phyloP scores from a whole-genome alignment of 2,888 invertebrate genomes.

The Abrostola triplasia region DNA sequence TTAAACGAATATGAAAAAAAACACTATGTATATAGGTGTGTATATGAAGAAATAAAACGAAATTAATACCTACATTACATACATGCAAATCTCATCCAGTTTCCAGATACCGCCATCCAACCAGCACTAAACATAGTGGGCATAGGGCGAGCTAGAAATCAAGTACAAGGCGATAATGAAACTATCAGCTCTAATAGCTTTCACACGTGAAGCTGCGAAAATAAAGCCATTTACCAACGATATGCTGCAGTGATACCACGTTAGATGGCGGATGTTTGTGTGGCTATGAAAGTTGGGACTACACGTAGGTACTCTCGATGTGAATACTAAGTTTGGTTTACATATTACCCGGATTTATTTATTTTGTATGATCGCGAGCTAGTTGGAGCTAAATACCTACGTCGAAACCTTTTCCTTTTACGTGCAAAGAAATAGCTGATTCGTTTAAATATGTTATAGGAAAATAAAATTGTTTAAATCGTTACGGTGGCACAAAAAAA shows the following conservation, averaged over 20 bases:
- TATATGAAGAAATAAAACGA: neutral
- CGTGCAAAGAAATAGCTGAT: neutral
- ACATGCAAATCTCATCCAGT: slow-evolving; percentile 42
- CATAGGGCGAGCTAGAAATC: slow-evolving; percentile 50
- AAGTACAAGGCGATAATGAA: slow-evolving; percentile 38
- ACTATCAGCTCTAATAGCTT: slow-evolving; percentile 45
- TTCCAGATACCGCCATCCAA: slow-evolving; percentile 26
- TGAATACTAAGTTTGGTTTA: slow-evolving; percentile 37
- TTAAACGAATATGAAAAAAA: too few relatives aligned
- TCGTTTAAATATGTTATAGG: too few relatives aligned
- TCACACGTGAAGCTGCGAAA: slow-evolving; percentile 39
- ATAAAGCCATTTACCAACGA: slow-evolving; percentile 36
- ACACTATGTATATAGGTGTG: too few relatives aligned
- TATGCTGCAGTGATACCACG: slow-evolving; percentile 38
- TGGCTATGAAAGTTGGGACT: slow-evolving; percentile 39
- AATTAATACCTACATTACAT: neutral
- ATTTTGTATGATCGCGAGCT: neutral
- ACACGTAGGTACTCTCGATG: slow-evolving; percentile 11
- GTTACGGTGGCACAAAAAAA: too few relatives aligned
- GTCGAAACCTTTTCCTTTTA: neutral
- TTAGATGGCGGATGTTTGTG: slow-evolving; percentile 44
- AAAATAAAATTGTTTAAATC: too few relatives aligned
- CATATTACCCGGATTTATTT: slow-evolving; percentile 17
- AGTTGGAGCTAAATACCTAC: neutral
- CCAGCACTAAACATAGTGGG: slow-evolving; percentile 31